Base-by-base conservation (phyloP, 2,797 vertebrate species). In the Dicrostonyx torquatus region DNA sequence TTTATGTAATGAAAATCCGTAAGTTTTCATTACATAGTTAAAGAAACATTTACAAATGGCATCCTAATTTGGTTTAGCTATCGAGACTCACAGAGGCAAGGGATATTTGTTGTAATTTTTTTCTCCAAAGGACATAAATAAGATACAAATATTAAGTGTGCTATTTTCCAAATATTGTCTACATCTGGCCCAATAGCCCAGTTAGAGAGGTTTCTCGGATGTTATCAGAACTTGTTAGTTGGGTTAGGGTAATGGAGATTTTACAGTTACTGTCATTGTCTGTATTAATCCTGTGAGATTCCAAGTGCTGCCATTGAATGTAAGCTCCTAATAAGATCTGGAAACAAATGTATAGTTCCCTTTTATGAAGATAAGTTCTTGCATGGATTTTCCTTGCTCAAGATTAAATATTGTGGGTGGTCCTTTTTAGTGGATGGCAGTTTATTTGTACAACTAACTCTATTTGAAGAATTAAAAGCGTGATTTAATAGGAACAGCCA, bases 221-320 rank as follows among this genome's bases (percentile, higher is more conserved):
- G 53, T 82, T 94, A 94, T 95, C 93, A 90, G 90, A 95, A 90
- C 95, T 95, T 93, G 94, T 94, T 84, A 87, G 75, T 48, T 95
- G 83, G 85, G 85, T 95, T 96, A 78, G 15, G 92, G 17, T 72
- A 83, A 50, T 88, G 76, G 55, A 91, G 70, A 43, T 66, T 92
- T 84, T 64, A 24, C 60, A 90, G 45, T 50, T 72, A 40, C 11
- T 20, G 60, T 92, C 48, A 29, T 10, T 96, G 83, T 62, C 58
- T 95, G 1, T 66, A 62, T 64, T 78, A 78, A 91, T 79, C 31
- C 37, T 68, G 5, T 86, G 85, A 94, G 53, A 83, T 76, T 91
- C 22, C 37, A 60, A 68, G 22, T 90, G 55, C 60, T 76, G 29
- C 18, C 29, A 48, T 62, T 43, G 64, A 91, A 12, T 85, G 1